These are phyloP conservation scores for Nemotelus pantherinus DNA, from an alignment of 2,888 invertebrate genomes.

Conservation along the genomic window DNA sequence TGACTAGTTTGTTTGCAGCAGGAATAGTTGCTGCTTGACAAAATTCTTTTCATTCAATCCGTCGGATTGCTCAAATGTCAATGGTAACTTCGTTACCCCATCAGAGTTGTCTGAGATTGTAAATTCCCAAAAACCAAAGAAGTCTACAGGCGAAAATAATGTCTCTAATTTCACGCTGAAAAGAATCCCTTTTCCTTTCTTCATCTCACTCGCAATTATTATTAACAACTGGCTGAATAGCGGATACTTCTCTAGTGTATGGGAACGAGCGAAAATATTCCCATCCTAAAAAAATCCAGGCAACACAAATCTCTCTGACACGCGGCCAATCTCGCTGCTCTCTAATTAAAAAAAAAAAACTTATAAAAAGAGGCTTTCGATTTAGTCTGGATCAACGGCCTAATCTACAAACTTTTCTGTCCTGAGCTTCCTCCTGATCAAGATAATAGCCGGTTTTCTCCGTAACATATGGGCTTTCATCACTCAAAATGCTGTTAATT, in stretches of 20 bases:
- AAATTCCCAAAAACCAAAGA: not conserved
- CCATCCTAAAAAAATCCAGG: not conserved
- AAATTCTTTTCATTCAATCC: too few species aligned
- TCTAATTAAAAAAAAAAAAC: not conserved
- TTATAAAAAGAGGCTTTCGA: not conserved
- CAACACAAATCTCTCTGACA: not conserved
- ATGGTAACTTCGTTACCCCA: too few species aligned
- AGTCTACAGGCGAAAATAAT: not conserved
- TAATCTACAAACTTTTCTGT: too few species aligned
- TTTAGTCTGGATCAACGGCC: too few species aligned
- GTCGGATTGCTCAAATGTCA: too few species aligned
- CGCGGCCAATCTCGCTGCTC: not conserved
- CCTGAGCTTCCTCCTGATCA: too few species aligned
- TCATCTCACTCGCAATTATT: not conserved
- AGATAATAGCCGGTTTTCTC: too few species aligned
- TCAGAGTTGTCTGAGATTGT: too few species aligned
- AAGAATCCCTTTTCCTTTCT: not conserved
- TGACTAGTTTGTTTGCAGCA: too few species aligned
- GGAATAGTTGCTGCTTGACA: too few species aligned
- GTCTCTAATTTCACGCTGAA: not conserved
- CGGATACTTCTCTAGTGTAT: not conserved
- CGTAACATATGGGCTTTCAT: too few species aligned
- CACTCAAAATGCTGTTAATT: too few species aligned
- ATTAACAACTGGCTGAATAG: not conserved
- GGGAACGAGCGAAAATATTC: not conserved